Evolutionary conservation across 2,113 vertebrate genomes (phyloP).

Genomic region (Emberiza fucata): DNA sequence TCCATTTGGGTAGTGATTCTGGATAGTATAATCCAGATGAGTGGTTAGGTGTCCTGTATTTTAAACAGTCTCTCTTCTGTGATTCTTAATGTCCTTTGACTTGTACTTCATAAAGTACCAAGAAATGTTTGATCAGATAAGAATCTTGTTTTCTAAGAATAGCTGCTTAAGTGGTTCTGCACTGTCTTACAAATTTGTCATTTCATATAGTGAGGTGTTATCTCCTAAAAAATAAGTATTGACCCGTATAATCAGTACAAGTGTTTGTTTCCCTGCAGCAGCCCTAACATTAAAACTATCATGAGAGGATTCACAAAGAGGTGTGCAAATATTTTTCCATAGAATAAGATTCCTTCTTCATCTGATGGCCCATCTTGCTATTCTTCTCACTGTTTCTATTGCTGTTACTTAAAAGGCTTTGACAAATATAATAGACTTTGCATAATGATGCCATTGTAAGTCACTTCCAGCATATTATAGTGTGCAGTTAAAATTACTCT

Average conservation of each 20-base stretch:
- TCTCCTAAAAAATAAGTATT: not conserved
- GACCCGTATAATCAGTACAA: not conserved
- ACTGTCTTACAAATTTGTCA: not conserved
- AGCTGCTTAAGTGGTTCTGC: not conserved
- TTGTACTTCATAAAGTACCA: not conserved
- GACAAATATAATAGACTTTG: constrained; percentile 41
- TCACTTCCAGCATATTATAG: constrained; percentile 19
- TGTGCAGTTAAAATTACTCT: constrained; percentile 9
- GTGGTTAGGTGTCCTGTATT: not conserved
- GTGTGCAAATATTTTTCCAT: not conserved
- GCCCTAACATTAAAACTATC: not conserved
- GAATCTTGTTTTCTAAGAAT: constrained; percentile 16
- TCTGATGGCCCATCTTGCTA: not conserved
- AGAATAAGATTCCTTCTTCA: not conserved
- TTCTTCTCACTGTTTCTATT: constrained; percentile 15
- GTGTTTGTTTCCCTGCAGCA: constrained; percentile 18
- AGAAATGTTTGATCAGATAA: constrained; percentile 26
- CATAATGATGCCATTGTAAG: constrained; percentile 16
- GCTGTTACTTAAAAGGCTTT: constrained; percentile 44
- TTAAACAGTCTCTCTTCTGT: not conserved
- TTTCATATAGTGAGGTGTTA: not conserved
- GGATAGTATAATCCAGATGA: not conserved
- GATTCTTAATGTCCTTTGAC: constrained; percentile 10
- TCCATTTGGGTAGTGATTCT: constrained; percentile 11
- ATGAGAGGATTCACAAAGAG: not conserved